Base-by-base conservation (phyloP, 2,113 vertebrate species). In the Pachycephala philippinensis region DNA sequence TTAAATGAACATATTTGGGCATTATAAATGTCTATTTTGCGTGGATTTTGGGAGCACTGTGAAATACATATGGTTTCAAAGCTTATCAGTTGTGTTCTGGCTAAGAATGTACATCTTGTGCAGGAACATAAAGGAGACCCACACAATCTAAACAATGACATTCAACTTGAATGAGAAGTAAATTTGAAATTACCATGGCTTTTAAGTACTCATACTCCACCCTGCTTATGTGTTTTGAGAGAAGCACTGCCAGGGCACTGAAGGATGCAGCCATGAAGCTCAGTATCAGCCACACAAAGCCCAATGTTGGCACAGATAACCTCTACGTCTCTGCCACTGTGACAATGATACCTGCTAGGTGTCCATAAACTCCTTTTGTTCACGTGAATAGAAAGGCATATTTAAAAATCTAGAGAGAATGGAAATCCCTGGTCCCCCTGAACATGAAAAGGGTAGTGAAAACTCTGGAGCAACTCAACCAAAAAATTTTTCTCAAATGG, bases 21-120 rank as follows among this genome's bases (percentile, higher is more conserved):
- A 84, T 89, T 81, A 35, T 21, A 40, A 78, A 53, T 45, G 18
- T 54, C 59, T 19, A 14, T 86, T 95, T 74, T 63, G 14, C 26
- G 10, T 78, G 76, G 68, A 90, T 81, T 95, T 88, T 78, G 76
- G 17, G 57, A 44, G 35, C 47, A 44, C 63, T 91, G 49, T 84
- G 56, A 86, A 83, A 86, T 5, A 4, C 26, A 22, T 44, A 49
- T 35, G 10, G 19, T 83, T 88, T 94, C n/a, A 84, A 85, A 89
- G 35, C 56, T 85, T 75, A 45, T n/a, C 31, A 31, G 0, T 33
- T 74, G 4, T 71, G 92, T 81, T 52, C 66, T 65, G 13, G 11
- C 23, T 76, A n/a, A 90, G 54, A 93, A 80, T 49, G 11, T 90
- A 54, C 19, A 40, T 44, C 24, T 70, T 70, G 54, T 80, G 20